Evolutionary conservation across 2,888 invertebrate genomes (phyloP).

Genomic region (Nomada hirtipes): DNA sequence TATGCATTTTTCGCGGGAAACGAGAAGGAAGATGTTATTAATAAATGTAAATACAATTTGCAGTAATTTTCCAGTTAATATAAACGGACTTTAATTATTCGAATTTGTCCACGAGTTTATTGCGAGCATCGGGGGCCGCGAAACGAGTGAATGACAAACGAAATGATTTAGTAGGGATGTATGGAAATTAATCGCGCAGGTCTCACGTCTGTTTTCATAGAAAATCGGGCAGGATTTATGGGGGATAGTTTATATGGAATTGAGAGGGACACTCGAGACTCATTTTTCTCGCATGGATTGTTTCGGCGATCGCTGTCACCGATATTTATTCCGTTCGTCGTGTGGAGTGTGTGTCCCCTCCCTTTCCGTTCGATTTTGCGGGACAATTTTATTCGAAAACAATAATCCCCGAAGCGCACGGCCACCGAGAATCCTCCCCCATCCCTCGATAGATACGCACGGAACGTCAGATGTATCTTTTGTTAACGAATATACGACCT

Average conservation of each 20-base stretch:
- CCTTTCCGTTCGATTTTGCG: conserved; percentile 39
- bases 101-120: no score
- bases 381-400: conserved; percentile 52
- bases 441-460: neutral
- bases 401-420: conserved; percentile 29
- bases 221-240: conserved; percentile 46
- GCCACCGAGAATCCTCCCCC: neutral
- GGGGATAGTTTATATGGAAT: conserved; percentile 43
- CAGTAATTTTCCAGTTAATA: no score
- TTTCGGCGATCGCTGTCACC: conserved; percentile 61
- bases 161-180: conserved; percentile 24
- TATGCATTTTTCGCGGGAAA: no score
- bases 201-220: conserved; percentile 45
- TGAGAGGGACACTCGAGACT: conserved; percentile 50
- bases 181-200: conserved; percentile 42
- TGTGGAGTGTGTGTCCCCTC: conserved; percentile 16
- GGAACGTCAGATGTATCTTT: neutral
- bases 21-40: no score
- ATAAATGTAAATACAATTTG: no score
- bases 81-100: no score
- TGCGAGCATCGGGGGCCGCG: no score
- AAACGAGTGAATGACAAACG: neutral
- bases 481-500: no score
- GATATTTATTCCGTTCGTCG: conserved; percentile 52
- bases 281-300: conserved; percentile 64